These are phyloP conservation scores for Ostrea edulis DNA, from an alignment of 1,140 invertebrate genomes.

Conservation along the genomic window DNA sequence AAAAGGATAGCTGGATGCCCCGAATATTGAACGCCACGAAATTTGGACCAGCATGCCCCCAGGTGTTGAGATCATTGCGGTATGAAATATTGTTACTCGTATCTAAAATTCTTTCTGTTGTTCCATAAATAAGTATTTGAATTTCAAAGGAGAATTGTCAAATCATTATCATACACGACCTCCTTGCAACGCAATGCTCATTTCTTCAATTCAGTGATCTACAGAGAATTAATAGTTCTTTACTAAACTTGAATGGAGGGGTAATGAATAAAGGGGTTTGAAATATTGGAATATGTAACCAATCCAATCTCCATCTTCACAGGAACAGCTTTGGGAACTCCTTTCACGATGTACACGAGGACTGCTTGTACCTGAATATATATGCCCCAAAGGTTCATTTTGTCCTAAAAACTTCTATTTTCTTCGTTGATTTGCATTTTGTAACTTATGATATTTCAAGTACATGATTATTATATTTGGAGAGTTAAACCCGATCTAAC, in stretches of 20 bases:
- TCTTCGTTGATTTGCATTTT: background rate
- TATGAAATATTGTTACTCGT: background rate
- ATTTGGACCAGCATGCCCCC: background rate
- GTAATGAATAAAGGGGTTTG: background rate
- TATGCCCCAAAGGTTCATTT: background rate
- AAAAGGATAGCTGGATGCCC: background rate
- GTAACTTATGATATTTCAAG: background rate
- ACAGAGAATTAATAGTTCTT: too few relatives aligned
- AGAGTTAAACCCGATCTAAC: background rate
- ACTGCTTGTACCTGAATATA: slow-evolving; percentile 32
- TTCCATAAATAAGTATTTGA: background rate
- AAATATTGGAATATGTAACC: background rate
- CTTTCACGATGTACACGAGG: background rate
- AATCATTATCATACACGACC: background rate
- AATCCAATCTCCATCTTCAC: background rate
- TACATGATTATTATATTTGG: background rate
- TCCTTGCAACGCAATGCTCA: background rate
- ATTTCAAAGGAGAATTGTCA: too few relatives aligned
- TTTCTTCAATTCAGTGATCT: too few relatives aligned
- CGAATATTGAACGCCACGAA: background rate
- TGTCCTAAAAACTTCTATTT: background rate
- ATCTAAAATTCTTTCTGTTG: background rate
- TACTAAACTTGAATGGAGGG: background rate
- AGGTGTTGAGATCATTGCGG: background rate
- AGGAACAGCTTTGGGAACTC: background rate